Base-by-base conservation (phyloP, 2,113 vertebrate species). In the Callionymus lyra region DNA sequence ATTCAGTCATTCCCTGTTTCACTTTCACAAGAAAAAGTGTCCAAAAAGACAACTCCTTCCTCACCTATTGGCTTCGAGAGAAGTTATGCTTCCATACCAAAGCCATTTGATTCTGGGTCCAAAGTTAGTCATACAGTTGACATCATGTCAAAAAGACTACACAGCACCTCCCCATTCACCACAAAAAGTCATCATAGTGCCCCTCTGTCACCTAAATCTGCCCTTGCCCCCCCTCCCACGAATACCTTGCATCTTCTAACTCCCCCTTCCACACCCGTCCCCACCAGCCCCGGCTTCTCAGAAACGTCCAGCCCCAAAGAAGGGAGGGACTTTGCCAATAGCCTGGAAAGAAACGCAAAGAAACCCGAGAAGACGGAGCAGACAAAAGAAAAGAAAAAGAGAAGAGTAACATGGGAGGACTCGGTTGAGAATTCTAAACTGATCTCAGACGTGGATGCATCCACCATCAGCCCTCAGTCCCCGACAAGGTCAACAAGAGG, bases 351-450 rank as follows among this genome's bases (percentile, higher is more conserved):
- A 16, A 47, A 68, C 34, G 19, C 52, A n/a, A 70, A 64, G 11
- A 83, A 76, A 61, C 21, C 10, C 2, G 3, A 14, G 40, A 21
- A n/a, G 64, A 77, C 11, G 63, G 33, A 48, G 21, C 21, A 5
- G 4, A 27, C 21, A 27, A 27, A 27, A 27, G 21, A 27, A 8
- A 76, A 69, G 44, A 60, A 10, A 50, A 41, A 31, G 2, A 74
- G 70, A 41, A 53, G 56, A 38, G 68, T 72, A n/a, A 74, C 63
- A 10, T 80, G 72, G 74, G 64, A 65, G 32, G 73, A 69, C 18
- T 65, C 73, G 0, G 44, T 70, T 17, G 70, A 53, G 10, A 14
- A 14, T 1, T 50, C 55, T 41, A 63, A 69, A 17, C 5, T 59
- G 4, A 12, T 12, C 6, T 9, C 18, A 49, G 47, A 34, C 9